A percentile compares a stretch with the other conserved stretches of the same genome.
Evolutionary conservation across 2,797 vertebrate species (phyloP).

Genomic region (Parotocinclus haroldoi): DNA sequence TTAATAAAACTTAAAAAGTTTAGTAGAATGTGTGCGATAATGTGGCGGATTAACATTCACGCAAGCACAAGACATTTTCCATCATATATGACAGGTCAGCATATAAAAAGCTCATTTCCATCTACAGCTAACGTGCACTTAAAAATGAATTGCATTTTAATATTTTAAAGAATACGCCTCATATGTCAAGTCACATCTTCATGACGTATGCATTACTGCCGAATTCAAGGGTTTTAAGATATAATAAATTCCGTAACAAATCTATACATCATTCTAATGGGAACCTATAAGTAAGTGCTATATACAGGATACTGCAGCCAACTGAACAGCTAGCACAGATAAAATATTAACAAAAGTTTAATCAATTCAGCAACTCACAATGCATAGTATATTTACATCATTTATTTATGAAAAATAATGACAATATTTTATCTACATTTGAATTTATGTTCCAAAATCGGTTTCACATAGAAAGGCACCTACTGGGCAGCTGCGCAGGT

Average conservation of each 20-base stretch:
- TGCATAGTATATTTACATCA: no score
- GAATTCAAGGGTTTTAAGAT: not conserved
- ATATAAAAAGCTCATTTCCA: not conserved
- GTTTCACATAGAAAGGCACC: constrained; percentile 51
- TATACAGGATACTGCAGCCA: not conserved
- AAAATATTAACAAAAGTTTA: constrained; percentile 5
- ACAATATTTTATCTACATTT: not conserved
- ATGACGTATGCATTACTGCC: not conserved
- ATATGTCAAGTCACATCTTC: not conserved
- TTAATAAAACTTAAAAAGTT: no score
- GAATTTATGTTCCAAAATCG: not conserved
- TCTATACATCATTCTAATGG: not conserved
- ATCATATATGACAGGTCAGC: not conserved
- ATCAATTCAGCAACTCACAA: not conserved
- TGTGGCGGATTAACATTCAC: no score
- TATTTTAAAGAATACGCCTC: constrained; percentile 3
- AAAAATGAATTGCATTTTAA: constrained; percentile 19
- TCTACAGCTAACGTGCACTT: constrained; percentile 5
- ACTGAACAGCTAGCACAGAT: not conserved
- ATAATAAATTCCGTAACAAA: not conserved
- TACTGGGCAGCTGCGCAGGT: constrained; percentile 93
- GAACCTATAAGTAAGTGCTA: not conserved
- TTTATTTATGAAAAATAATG: no score
- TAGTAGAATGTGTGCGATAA: no score
- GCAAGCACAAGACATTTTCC: not conserved